Evolutionary conservation across 2,888 invertebrate genomes (phyloP).

Genomic region (Cryptus armator): DNA sequence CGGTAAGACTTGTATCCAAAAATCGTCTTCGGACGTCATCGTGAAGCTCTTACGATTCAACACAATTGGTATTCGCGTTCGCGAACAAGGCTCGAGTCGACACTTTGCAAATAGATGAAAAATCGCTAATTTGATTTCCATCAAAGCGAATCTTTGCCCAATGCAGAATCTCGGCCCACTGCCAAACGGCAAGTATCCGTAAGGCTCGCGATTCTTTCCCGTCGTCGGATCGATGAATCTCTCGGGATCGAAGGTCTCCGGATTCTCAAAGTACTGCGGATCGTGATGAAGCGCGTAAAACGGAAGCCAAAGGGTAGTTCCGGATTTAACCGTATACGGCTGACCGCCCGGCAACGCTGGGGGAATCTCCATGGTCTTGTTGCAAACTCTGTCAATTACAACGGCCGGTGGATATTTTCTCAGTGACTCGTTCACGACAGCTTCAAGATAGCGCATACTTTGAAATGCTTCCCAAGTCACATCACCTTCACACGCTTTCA

Average conservation of each 20-base stretch:
- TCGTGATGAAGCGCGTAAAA: slow-evolving; percentile 84
- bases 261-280: slow-evolving; percentile 84
- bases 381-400: slow-evolving; percentile 86
- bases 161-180: slow-evolving; percentile 83
- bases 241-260: slow-evolving; percentile 85
- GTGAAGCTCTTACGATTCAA: slow-evolving; percentile 67
- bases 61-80: slow-evolving; percentile 71
- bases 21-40: slow-evolving; percentile 70
- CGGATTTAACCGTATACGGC: slow-evolving; percentile 76
- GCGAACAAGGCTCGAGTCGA: slow-evolving; percentile 69
- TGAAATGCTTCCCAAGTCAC: slow-evolving; percentile 76
- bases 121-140: slow-evolving; percentile 71
- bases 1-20: slow-evolving; percentile 72
- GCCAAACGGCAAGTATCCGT: slow-evolving; percentile 82
- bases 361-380: slow-evolving; percentile 85
- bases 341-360: slow-evolving; percentile 74
- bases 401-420: slow-evolving; percentile 83
- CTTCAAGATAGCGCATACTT: slow-evolving; percentile 79
- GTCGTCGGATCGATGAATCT: slow-evolving; percentile 83
- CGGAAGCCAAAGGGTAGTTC: slow-evolving; percentile 81
- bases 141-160: slow-evolving; percentile 77
- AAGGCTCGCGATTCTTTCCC: slow-evolving; percentile 79
- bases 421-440: slow-evolving; percentile 77
- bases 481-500: slow-evolving; percentile 63
- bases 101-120: slow-evolving; percentile 74